These are phyloP conservation scores for Ctenosaura bakeri DNA, from an alignment of 2,797 vertebrate genomes.

Conservation along the genomic window DNA sequence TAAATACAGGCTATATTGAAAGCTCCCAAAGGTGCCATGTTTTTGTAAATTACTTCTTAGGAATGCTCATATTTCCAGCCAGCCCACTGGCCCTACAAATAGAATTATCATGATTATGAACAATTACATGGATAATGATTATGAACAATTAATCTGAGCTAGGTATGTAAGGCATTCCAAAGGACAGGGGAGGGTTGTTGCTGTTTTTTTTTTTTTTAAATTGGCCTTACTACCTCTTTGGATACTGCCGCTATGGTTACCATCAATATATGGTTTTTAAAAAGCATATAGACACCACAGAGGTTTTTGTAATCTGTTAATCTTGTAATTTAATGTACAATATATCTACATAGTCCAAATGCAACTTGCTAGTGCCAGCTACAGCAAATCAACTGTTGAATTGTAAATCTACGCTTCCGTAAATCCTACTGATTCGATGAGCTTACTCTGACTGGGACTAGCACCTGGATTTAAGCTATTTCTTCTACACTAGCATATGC, in stretches of 20 bases:
- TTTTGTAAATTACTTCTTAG: background rate
- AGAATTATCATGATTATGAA: background rate
- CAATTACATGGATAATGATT: background rate
- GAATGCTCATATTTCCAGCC: background rate
- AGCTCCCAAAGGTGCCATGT: background rate
- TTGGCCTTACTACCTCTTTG: background rate
- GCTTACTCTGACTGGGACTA: too few relatives aligned
- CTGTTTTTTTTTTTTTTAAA: background rate
- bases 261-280: too few relatives aligned
- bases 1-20: background rate
- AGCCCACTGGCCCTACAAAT: too few relatives aligned
- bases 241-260: background rate
- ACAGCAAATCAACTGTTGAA: background rate
- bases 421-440: too few relatives aligned
- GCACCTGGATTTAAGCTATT: too few relatives aligned
- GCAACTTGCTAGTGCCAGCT: too few relatives aligned
- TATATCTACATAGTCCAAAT: background rate
- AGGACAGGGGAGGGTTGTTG: too few relatives aligned
- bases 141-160: background rate
- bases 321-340: background rate
- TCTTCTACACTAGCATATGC: background rate
- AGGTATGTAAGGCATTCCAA: background rate
- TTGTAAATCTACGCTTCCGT: too few relatives aligned
- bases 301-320: background rate
- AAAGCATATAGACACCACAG: too few relatives aligned